phyloP scores from a whole-genome alignment of 1,140 invertebrate genomes.

The Anagrus nilaparvatae region DNA sequence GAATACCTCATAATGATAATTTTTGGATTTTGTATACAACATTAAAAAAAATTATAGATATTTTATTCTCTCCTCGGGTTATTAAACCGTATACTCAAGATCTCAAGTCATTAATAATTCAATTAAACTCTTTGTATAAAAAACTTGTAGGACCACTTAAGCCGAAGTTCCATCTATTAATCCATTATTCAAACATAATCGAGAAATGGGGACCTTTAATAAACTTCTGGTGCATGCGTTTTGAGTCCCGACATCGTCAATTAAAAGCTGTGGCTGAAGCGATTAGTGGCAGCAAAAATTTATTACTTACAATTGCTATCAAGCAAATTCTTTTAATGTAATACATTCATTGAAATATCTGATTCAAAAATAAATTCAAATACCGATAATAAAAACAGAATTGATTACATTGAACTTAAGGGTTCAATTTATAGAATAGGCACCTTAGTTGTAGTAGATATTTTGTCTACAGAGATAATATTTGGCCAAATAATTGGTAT shows the following conservation, averaged over 20 bases:
- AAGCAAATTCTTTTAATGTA: conserved; percentile 2
- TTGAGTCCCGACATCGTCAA: background rate
- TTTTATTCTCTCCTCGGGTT: conserved; percentile 1
- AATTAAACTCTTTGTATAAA: background rate
- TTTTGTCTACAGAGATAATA: too few species aligned
- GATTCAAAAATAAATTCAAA: too few species aligned
- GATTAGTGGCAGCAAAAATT: background rate
- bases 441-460: too few species aligned
- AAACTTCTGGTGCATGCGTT: conserved; percentile 4
- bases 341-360: too few species aligned
- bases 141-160: conserved; percentile 3
- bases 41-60: conserved; percentile 7
- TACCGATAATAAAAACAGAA: too few species aligned
- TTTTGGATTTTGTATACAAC: conserved; percentile 5
- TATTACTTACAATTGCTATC: background rate
- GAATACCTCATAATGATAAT: background rate
- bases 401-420: too few species aligned
- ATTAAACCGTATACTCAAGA: conserved; percentile 2
- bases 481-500: too few species aligned
- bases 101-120: background rate
- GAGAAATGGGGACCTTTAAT: background rate
- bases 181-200: conserved; percentile 5
- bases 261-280: background rate
- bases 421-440: too few species aligned
- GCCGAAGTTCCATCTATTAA: conserved; percentile 1